Evolutionary conservation across 2,113 vertebrate species (phyloP), one percentile per base, ranked within the genome.

Genomic region (Oryzias woworae): DNA sequence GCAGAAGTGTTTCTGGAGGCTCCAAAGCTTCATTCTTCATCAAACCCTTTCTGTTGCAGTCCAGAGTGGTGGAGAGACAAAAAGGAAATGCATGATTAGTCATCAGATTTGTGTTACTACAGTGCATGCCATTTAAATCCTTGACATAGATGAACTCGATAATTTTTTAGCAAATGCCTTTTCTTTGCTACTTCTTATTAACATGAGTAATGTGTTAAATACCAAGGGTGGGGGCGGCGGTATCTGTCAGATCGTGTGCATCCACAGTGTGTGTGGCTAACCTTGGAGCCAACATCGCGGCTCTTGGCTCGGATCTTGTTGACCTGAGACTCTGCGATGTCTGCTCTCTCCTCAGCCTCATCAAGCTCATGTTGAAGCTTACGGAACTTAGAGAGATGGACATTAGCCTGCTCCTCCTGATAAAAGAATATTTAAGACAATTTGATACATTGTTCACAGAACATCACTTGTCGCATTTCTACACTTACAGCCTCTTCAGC

Each of bases 401-500:
- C 66, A 15, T 92, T 93, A 16, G 92, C 85, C 60, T 92, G 90
- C 59, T 93, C 92, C 73, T 93, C 92, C 92, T 93, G 83, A 58
- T 28, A 23, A 15, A 63, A 53, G 3, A 20, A 36, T 12, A 1
- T 36, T 36, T 36, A 36, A 36, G 36, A 12, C 36, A 36, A 10
- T 36, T 36, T 36, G 12, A 12, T 36, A 36, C 8, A 36, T 36
- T 2, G 8, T 36, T 36, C 8, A 12, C 36, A 36, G 36, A 10
- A 36, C 8, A 16, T 26, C 5, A 31, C 20, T 13, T 60, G 0
- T 47, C 5, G 59, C 7, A 23, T 41, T 24, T 42, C 0, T 13
- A 20, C 22, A 93, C 94, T 89, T 77, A 95, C 91, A 36, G 90
- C 86, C 62, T 94, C 94, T 77, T 95, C 94, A 0, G 94, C 68